These are phyloP conservation scores for Arion vulgaris DNA, from an alignment of 1,140 invertebrate species.

Conservation along the genomic window DNA sequence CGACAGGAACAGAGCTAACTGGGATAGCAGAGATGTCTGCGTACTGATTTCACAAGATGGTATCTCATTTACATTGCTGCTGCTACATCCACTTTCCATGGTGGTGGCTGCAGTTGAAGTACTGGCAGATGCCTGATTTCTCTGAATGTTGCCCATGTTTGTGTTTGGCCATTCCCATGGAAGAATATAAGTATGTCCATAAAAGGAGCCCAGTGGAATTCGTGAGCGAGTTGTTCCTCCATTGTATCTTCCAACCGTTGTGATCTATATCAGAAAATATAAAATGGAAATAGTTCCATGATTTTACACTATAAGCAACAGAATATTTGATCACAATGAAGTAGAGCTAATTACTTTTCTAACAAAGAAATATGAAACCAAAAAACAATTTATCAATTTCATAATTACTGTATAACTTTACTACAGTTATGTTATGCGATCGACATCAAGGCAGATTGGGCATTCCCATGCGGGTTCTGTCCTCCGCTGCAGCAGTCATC, in stretches of 20 bases:
- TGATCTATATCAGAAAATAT: conserved; percentile 58
- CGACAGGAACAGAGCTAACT: conserved; percentile 71
- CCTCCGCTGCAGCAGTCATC: no score
- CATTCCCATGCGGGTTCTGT: no score
- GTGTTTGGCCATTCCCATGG: conserved; percentile 77
- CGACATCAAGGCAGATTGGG: no score
- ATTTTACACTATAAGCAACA: no score
- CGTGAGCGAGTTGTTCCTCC: conserved; percentile 90
- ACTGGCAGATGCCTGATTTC: conserved; percentile 24
- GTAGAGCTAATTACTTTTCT: no score
- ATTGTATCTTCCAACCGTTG: conserved; percentile 88
- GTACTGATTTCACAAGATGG: conserved; percentile 10
- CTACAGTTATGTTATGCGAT: no score
- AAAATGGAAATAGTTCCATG: background rate
- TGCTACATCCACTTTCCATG: background rate
- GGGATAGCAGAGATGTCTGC: conserved; percentile 59
- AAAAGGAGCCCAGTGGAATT: conserved; percentile 93
- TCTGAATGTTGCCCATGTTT: conserved; percentile 31
- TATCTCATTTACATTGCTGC: background rate
- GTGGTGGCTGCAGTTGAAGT: background rate
- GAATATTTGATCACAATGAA: no score
- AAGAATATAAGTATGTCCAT: conserved; percentile 87
- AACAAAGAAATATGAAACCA: no score
- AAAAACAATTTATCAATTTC: no score
- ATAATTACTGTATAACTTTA: no score